These are phyloP conservation scores for Spea hammondii DNA, from an alignment of 2,797 vertebrate species.

Conservation along the genomic window DNA sequence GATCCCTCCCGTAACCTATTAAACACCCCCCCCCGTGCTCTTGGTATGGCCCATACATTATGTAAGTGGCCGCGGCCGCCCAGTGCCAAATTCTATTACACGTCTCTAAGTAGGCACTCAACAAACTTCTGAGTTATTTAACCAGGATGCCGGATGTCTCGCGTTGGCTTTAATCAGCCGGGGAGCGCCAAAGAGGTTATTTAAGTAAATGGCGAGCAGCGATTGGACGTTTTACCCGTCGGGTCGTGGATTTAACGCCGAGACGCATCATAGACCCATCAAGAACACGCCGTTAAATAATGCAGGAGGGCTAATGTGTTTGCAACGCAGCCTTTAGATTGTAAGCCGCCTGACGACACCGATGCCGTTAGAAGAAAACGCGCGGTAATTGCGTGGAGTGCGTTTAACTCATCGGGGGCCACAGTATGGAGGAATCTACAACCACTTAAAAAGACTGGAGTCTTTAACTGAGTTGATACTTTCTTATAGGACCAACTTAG, in stretches of 20 bases:
- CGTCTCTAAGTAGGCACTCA: conserved; percentile 34
- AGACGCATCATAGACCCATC: not conserved
- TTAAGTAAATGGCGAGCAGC: conserved; percentile 44
- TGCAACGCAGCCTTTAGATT: not conserved
- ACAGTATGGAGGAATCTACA: too few species aligned
- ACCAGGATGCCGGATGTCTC: conserved; percentile 16
- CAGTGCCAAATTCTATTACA: conserved; percentile 31
- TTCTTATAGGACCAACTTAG: too few species aligned
- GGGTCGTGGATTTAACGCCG: conserved; percentile 22
- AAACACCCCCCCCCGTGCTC: not conserved
- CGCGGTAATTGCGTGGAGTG: not conserved
- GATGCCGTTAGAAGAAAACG: not conserved
- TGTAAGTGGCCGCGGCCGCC: conserved; percentile 30
- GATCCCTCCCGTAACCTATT: too few species aligned
- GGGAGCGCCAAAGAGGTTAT: conserved; percentile 36
- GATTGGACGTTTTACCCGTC: conserved; percentile 42
- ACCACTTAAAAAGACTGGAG: too few species aligned
- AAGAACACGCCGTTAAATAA: conserved; percentile 16
- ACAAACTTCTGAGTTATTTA: conserved; percentile 39
- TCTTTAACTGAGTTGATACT: too few species aligned
- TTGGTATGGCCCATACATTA: conserved; percentile 32
- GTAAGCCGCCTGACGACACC: not conserved
- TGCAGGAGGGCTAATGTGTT: conserved; percentile 31
- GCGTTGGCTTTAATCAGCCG: conserved; percentile 32
- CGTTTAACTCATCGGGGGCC: too few species aligned